phyloP scores from a whole-genome alignment of 2,797 vertebrate genomes.

The Poeciliopsis gracilis region DNA sequence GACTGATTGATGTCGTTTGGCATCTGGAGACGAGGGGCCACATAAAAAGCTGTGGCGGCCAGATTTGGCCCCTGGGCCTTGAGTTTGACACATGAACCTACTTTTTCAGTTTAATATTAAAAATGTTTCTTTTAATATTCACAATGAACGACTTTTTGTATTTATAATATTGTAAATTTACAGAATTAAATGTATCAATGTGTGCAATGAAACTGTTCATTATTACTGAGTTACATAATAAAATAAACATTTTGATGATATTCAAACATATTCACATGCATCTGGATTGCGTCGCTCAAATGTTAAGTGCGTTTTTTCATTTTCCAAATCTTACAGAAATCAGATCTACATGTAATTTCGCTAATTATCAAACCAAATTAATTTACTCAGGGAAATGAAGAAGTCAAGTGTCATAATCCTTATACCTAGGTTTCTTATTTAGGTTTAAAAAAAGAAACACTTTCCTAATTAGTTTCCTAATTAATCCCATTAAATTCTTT shows the following conservation, averaged over 20 bases:
- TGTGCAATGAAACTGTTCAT: not conserved
- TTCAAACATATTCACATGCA: too few relatives aligned
- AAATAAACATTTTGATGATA: not conserved
- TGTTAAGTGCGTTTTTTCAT: not conserved
- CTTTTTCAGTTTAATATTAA: not conserved
- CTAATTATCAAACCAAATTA: conserved; percentile 34
- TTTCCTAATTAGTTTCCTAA: conserved; percentile 44
- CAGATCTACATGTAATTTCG: conserved; percentile 11
- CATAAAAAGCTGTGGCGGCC: too few relatives aligned
- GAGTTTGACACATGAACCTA: not conserved
- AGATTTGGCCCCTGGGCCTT: too few relatives aligned
- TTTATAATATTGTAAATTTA: not conserved
- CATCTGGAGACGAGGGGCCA: too few relatives aligned
- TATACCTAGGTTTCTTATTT: conserved; percentile 4
- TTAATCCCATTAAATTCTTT: conserved; percentile 54
- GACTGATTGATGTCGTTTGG: too few relatives aligned
- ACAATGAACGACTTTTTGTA: not conserved
- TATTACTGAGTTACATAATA: not conserved
- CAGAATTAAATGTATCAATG: not conserved
- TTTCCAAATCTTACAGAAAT: conserved; percentile 21
- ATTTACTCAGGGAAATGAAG: conserved; percentile 24
- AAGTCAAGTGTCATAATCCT: conserved; percentile 10
- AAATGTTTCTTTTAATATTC: not conserved
- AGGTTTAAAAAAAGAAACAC: conserved; percentile 28
- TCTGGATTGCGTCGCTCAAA: too few relatives aligned